A percentile compares a stretch with the other conserved stretches of the same genome.
Conservation (phyloP, 2,113 vertebrate genomes). For the Oreochromis spilurus region DNA sequence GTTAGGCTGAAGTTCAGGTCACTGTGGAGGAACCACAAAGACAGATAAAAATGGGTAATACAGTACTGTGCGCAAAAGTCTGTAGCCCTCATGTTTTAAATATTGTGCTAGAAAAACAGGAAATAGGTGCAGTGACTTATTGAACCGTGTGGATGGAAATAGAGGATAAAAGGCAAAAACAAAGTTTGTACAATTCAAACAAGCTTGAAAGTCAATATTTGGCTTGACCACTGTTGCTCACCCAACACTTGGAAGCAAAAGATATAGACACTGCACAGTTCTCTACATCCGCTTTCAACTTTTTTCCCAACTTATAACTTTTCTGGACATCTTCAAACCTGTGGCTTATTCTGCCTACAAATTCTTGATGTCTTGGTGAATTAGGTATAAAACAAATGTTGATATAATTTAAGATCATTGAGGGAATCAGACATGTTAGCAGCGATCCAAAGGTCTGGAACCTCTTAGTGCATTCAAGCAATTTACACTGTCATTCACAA, state of each 20-base stretch:
- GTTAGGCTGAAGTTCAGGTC: neutral
- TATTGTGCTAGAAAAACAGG: neutral
- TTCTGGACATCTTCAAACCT: neutral
- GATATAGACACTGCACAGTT: neutral
- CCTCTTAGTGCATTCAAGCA: neutral
- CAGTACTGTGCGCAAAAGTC: accelerated
- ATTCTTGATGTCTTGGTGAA: neutral
- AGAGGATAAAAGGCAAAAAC: neutral
- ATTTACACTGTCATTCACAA: neutral
- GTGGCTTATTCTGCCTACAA: neutral
- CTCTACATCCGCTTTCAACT: neutral
- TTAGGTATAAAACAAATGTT: neutral
- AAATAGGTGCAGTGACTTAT: neutral
- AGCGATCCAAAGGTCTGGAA: neutral
- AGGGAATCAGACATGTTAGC: neutral
- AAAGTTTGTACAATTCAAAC: neutral
- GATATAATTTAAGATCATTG: neutral
- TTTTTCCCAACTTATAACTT: neutral
- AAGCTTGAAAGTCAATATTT: neutral
- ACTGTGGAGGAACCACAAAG: neutral
- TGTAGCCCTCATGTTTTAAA: neutral
- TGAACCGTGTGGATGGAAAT: accelerated
- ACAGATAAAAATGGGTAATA: neutral
- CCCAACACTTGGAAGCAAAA: neutral
- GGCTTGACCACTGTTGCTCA: neutral